phyloP scores from a whole-genome alignment of 2,888 invertebrate genomes.

The Resseliella maxima region DNA sequence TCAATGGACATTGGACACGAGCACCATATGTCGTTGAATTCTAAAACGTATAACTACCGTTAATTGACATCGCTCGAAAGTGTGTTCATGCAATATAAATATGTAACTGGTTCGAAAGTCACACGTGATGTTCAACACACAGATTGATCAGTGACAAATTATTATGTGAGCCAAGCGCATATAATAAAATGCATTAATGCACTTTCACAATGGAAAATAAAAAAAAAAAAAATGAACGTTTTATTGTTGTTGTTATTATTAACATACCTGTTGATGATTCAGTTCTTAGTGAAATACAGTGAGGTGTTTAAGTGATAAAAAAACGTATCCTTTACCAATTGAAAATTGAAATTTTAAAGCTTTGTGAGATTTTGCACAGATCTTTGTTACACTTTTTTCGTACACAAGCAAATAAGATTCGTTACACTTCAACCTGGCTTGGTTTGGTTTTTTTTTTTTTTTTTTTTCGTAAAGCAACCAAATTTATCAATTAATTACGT shows the following conservation, averaged over 20 bases:
- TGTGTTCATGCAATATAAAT: slow-evolving; percentile 22
- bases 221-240: neutral
- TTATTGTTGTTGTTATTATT: neutral
- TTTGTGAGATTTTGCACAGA: no score
- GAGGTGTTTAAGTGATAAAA: no score
- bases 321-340: no score
- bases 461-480: neutral
- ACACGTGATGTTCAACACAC: slow-evolving; percentile 3
- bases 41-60: slow-evolving; percentile 16
- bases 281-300: no score
- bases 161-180: neutral
- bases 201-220: neutral
- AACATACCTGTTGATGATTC: neutral
- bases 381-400: no score
- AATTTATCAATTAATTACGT: neutral
- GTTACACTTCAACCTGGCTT: no score
- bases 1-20: neutral
- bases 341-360: no score
- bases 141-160: neutral
- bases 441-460: neutral
- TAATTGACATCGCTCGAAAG: slow-evolving; percentile 13
- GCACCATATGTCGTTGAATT: neutral
- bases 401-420: no score
- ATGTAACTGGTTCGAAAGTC: slow-evolving; percentile 43
- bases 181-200: neutral